Base-by-base conservation (phyloP, 2,113 vertebrate genomes). In the Cyanoliseus patagonus region DNA sequence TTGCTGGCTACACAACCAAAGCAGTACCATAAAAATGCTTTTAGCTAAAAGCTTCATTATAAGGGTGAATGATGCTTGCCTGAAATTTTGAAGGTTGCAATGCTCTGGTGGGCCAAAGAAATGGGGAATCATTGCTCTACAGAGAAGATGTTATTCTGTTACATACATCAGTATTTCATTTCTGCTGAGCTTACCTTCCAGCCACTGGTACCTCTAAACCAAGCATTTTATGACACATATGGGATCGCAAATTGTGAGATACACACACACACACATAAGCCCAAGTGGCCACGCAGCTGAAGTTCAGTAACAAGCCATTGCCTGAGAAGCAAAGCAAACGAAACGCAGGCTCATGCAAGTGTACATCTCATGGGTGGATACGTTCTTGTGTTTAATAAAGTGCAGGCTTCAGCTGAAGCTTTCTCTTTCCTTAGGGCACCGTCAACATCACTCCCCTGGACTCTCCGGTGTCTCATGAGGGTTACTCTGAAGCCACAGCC, bases 71-170 rank as follows among this genome's bases (percentile, higher is more conserved):
- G 5, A 81, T 46, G 73, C 55, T 94, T 90, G 53, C 83, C 61
- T 95, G 86, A 75, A 84, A 89, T 72, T 78, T 64, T 92, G 86
- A 94, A 91, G 73, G 73, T 66, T 95, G 77, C 61, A 82, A 59
- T 94, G 89, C 92, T 95, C 95, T 75, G 77, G 27, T 91, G 88
- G 91, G 68, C 77, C 80, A 84, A 97, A 95, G 83, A 88, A 95
- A 83, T 75, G 78, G 25, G 92, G 92, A 96, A 89, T 86, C 80
- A 42, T 84, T 94, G 80, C 80, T 92, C 73, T 68, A 37, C 20
- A 57, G 86, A 52, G 70, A 95, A 81, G 83, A 76, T 35, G 19
- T 66, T 96, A 39, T 33, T 91, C 81, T 76, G 9, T 92, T 95
- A 74, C 77, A 23, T 49, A 49, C 22, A 69, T n/a, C 51, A 66